Conservation (phyloP, 2,888 invertebrate species). For the Synanthedon myopaeformis region DNA sequence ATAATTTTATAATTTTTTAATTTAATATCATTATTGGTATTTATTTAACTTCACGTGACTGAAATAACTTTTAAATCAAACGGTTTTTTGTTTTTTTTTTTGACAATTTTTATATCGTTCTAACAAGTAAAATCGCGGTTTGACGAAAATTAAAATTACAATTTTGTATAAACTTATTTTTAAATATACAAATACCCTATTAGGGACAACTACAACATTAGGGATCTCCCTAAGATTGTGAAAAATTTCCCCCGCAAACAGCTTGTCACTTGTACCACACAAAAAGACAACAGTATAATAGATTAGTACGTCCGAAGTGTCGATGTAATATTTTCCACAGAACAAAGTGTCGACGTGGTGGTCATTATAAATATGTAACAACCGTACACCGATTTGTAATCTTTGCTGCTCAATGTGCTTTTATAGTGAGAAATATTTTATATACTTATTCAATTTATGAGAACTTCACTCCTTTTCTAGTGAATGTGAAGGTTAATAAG, state of each 20-base stretch:
- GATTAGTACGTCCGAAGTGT: constrained; percentile 40
- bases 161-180: too few relatives aligned
- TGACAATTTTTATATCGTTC: too few relatives aligned
- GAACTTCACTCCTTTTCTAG: too few relatives aligned
- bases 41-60: too few relatives aligned
- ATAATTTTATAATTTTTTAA: neutral
- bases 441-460: neutral
- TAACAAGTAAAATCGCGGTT: too few relatives aligned
- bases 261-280: constrained; percentile 14
- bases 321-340: constrained; percentile 36
- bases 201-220: too few relatives aligned
- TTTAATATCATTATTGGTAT: neutral
- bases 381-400: constrained; percentile 2
- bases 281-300: constrained; percentile 28
- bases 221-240: too few relatives aligned
- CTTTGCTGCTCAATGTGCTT: neutral
- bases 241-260: neutral
- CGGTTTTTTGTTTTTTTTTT: too few relatives aligned
- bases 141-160: too few relatives aligned
- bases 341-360: constrained; percentile 26
- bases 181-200: too few relatives aligned
- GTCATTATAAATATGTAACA: neutral
- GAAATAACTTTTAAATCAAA: too few relatives aligned
- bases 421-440: neutral
- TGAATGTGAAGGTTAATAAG: too few relatives aligned